These are phyloP conservation scores for Gisinianus flammeolus DNA, from an alignment of 2,888 invertebrate genomes.

Conservation along the genomic window DNA sequence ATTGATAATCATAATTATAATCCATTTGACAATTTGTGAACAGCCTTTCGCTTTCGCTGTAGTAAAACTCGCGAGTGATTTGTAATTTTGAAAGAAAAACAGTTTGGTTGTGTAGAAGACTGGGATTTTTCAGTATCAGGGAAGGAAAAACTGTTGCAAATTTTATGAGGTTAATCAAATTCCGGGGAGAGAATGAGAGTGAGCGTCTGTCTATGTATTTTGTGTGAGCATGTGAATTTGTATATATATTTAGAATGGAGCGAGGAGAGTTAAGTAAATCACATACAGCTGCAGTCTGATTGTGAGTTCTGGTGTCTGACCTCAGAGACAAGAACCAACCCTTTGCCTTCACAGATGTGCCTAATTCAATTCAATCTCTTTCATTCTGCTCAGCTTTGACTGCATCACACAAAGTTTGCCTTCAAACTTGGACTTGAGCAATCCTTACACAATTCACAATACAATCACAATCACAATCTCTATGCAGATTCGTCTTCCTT, in stretches of 20 bases:
- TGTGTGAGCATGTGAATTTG: too few relatives aligned
- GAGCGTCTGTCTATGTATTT: too few relatives aligned
- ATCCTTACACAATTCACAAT: too few relatives aligned
- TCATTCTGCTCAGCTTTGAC: not conserved
- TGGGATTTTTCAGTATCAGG: not conserved
- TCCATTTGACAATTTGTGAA: too few relatives aligned
- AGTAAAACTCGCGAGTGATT: too few relatives aligned
- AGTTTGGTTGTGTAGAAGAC: not conserved
- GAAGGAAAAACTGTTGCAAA: conserved; percentile 5
- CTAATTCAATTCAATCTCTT: conserved; percentile 21
- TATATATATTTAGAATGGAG: not conserved
- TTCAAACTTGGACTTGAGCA: too few relatives aligned
- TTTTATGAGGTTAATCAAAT: conserved; percentile 28
- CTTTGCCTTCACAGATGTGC: conserved; percentile 23
- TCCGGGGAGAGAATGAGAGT: conserved; percentile 1
- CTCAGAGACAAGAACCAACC: conserved; percentile 11
- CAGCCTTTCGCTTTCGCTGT: too few relatives aligned
- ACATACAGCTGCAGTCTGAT: conserved; percentile 17
- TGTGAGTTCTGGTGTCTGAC: conserved; percentile 8
- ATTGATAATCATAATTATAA: too few relatives aligned
- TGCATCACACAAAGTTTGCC: too few relatives aligned
- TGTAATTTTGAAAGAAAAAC: conserved; percentile 15
- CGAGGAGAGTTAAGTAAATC: not conserved
- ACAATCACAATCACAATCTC: too few relatives aligned
- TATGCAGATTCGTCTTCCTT: too few relatives aligned